Base-by-base conservation (phyloP, 2,113 vertebrate species). In the Phrynosoma platyrhinos region DNA sequence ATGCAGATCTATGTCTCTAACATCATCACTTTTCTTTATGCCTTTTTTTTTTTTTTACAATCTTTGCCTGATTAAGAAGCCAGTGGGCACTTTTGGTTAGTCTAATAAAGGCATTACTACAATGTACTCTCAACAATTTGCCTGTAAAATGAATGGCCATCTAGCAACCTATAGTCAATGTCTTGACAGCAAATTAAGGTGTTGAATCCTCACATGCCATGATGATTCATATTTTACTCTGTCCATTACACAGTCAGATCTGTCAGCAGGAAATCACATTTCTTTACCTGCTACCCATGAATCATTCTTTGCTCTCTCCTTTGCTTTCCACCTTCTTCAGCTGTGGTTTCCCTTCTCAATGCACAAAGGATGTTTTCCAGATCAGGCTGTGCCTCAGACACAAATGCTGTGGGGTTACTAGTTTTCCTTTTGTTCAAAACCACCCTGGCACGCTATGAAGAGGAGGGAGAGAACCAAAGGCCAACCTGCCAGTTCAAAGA, bases 341-440 rank as follows among this genome's bases (percentile, higher is more conserved):
- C 47, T 88, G 81, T 58, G 82, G 74, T 83, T 82, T 88, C 68
- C 72, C 87, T 83, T 68, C 62, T 83, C 72, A 58, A 32, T n/a
- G 9, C n/a, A 16, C 36, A 66, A 12, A 1, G 13, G 55, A 53
- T 47, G 9, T 52, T 83, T 83, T 88, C 81, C 80, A 83, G 32
- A 78, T 81, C 71, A 78, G 62, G 87, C 9, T 58, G 74, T 10
- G 16, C 21, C 30, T 36, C 18, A 21, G n/a, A 18, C 27, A 2
- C 58, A 78, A 40, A 68, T 12, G 62, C 27, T 7, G 42, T 3
- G 72, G 53, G 52, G 9, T 62, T 7, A 1, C 30, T 32, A 36
- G 20, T 40, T 25, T n/a, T n/a, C 12, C 77, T 36, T 42, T 69
- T 71, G 40, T 25, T 76, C 14, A 79, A 25, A 74, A 16, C 53